Conservation (phyloP, 2,888 invertebrate species). For the Drosophila kokeensis region DNA sequence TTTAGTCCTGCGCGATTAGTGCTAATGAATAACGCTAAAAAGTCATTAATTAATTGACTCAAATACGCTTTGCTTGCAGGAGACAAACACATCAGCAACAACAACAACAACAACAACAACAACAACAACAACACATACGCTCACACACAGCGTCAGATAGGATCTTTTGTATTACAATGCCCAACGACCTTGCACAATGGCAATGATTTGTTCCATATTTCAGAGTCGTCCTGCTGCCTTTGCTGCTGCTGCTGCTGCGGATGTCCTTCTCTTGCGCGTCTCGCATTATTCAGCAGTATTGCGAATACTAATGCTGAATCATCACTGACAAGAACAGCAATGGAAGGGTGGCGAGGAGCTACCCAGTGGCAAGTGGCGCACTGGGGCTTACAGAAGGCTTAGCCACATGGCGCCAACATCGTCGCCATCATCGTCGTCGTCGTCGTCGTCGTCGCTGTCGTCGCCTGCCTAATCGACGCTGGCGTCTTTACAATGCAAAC, state of each 20-base stretch:
- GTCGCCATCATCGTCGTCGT: conserved; percentile 13
- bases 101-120: not conserved
- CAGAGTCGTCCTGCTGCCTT: conserved; percentile 23
- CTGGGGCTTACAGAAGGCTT: conserved; percentile 56
- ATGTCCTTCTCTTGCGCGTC: conserved; percentile 25
- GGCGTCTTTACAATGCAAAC: conserved; percentile 51
- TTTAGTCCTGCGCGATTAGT: conserved; percentile 67
- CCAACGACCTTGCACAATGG: conserved; percentile 62
- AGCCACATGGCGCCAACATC: conserved; percentile 57
- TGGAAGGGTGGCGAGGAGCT: not conserved
- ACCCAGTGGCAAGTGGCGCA: conserved; percentile 30
- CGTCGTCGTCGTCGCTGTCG: conserved; percentile 13
- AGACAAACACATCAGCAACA: conserved; percentile 9
- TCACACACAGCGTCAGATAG: conserved; percentile 25
- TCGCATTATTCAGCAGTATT: conserved; percentile 77
- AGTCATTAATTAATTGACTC: conserved; percentile 76
- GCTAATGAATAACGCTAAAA: conserved; percentile 75
- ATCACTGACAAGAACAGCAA: conserved; percentile 36
- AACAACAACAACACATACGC: conserved; percentile 14
- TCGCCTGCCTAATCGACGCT: conserved; percentile 49
- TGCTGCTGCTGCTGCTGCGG: conserved; percentile 2
- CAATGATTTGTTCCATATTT: conserved; percentile 69
- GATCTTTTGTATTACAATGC: conserved; percentile 45
- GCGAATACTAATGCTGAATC: conserved; percentile 66
- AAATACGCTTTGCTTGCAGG: conserved; percentile 50